phyloP scores from a whole-genome alignment of 1,140 invertebrate species.

The Anthonomus grandis region DNA sequence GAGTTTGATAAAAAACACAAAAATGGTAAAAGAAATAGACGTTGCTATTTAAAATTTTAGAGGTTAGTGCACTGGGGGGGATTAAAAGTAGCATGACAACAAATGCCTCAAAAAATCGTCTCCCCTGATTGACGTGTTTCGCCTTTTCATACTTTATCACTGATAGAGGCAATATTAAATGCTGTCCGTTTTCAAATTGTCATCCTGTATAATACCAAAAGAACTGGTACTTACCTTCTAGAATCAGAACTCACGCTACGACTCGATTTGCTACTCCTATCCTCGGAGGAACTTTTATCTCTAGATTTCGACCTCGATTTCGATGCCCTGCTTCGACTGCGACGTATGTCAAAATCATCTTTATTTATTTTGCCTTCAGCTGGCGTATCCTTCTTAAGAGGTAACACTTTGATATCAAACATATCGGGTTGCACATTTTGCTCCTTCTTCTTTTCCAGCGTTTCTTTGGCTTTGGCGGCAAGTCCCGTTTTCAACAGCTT shows the following conservation, averaged over 20 bases:
- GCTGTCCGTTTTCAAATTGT: no score
- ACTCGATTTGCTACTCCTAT: constrained; percentile 27
- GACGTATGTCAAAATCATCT: constrained; percentile 32
- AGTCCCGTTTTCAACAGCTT: constrained; percentile 59
- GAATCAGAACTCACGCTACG: constrained; percentile 51
- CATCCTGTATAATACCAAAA: no score
- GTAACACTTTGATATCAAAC: constrained; percentile 43
- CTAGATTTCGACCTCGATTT: constrained; percentile 35
- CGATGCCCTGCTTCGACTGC: constrained; percentile 20
- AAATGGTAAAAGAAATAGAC: no score
- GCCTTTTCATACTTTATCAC: no score
- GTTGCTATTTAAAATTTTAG: no score
- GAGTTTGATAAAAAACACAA: no score
- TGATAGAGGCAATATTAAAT: no score
- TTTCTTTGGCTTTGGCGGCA: constrained; percentile 61
- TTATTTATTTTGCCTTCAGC: constrained; percentile 27
- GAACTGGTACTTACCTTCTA: constrained; percentile 38
- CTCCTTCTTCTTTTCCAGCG: constrained; percentile 52
- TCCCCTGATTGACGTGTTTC: no score
- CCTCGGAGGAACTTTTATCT: constrained; percentile 23
- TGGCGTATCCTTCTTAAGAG: constrained; percentile 32
- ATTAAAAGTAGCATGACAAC: no score
- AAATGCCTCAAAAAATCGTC: no score
- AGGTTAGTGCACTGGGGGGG: no score
- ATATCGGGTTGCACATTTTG: constrained; percentile 38